Evolutionary conservation across 2,888 invertebrate genomes (phyloP).

Genomic region (Apomyelois bistriatella): DNA sequence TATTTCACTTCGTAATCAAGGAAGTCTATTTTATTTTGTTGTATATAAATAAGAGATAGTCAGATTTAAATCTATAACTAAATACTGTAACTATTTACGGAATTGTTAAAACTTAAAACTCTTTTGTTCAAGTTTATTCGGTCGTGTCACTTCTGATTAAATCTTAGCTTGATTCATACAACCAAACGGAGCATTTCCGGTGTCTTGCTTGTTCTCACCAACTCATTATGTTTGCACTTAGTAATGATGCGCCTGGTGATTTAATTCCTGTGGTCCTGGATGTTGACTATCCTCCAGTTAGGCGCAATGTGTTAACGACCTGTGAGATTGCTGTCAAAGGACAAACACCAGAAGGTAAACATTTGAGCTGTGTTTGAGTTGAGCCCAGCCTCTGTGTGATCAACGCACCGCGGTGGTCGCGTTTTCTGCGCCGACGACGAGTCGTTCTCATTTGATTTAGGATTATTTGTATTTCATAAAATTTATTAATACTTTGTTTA

Average conservation of each 20-base stretch:
- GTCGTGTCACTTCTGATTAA: constrained; percentile 8
- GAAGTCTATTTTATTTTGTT: too few relatives aligned
- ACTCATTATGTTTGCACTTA: constrained; percentile 28
- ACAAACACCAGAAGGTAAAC: constrained; percentile 64
- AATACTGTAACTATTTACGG: not conserved
- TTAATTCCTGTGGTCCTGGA: constrained; percentile 40
- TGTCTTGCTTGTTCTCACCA: constrained; percentile 24
- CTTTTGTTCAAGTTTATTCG: not conserved
- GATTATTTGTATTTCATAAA: too few relatives aligned
- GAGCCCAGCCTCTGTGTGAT: constrained; percentile 56
- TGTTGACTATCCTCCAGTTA: constrained; percentile 51
- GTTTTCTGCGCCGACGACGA: constrained; percentile 20
- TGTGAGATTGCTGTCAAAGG: constrained; percentile 77
- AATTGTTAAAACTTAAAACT: not conserved
- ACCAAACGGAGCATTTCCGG: constrained; percentile 39
- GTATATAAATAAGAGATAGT: too few relatives aligned
- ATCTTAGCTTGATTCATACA: constrained; percentile 15
- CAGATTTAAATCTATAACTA: too few relatives aligned
- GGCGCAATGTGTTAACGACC: constrained; percentile 73
- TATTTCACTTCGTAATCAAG: too few relatives aligned
- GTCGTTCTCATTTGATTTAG: too few relatives aligned
- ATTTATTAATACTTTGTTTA: too few relatives aligned
- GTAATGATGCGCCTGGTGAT: constrained; percentile 49
- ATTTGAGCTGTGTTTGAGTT: constrained; percentile 52
- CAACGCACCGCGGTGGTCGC: constrained; percentile 55